phyloP scores from a whole-genome alignment of 2,113 vertebrate species.

The Mellivora capensis region DNA sequence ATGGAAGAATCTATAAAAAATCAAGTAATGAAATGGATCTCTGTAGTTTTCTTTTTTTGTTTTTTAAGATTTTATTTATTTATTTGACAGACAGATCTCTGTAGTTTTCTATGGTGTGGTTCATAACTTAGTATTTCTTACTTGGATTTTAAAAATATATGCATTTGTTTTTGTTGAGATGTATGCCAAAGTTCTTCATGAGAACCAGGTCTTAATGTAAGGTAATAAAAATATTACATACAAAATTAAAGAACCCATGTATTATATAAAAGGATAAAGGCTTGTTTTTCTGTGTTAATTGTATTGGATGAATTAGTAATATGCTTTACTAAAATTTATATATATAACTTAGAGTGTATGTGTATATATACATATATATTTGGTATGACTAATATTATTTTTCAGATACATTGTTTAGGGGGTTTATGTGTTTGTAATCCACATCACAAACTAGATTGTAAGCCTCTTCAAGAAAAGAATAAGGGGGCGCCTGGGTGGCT shows the following conservation, averaged over 20 bases:
- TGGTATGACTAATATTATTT: background rate
- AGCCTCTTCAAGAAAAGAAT: background rate
- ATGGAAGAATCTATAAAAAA: constrained; percentile 22
- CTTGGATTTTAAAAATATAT: constrained; percentile 14
- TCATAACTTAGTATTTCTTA: constrained; percentile 33
- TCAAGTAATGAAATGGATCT: background rate
- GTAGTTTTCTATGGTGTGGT: background rate
- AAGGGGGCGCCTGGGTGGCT: no score
- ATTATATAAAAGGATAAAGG: background rate
- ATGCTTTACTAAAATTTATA: background rate
- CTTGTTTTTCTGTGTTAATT: background rate
- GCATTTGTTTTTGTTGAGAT: background rate
- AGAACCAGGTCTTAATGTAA: background rate
- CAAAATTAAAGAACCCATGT: background rate
- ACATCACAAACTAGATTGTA: background rate
- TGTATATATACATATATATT: background rate
- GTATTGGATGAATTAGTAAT: background rate
- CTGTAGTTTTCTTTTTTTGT: constrained; percentile 43
- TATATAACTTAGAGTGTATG: background rate
- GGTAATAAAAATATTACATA: background rate
- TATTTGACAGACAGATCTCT: no score
- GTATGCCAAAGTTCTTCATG: background rate
- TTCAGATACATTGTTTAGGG: background rate
- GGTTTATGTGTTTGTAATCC: background rate
- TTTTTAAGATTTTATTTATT: no score